These are phyloP conservation scores for Dasysyrphus albostriatus DNA, from an alignment of 2,888 invertebrate species.

Conservation along the genomic window DNA sequence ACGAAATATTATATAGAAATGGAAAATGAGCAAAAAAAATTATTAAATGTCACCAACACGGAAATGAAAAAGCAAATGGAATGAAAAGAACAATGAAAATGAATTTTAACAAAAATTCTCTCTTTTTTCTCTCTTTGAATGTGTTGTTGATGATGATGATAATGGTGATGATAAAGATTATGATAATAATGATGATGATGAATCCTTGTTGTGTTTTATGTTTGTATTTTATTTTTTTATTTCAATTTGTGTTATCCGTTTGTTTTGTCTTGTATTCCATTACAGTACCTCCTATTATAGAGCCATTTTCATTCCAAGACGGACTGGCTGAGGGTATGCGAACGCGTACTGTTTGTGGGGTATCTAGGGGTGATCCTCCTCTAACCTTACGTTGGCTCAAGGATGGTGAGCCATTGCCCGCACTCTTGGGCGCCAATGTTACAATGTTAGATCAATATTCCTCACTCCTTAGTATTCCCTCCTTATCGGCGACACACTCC, in stretches of 20 bases:
- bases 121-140: slow-evolving; percentile 60
- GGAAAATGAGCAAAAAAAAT: slow-evolving; percentile 36
- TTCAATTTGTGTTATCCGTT: slow-evolving; percentile 74
- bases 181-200: slow-evolving; percentile 32
- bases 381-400: slow-evolving; percentile 92
- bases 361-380: slow-evolving; percentile 92
- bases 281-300: slow-evolving; percentile 93
- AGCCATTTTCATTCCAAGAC: slow-evolving; percentile 93
- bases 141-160: slow-evolving; percentile 44
- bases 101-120: slow-evolving; percentile 39
- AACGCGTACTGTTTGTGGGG: slow-evolving; percentile 92
- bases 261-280: slow-evolving; percentile 79
- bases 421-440: slow-evolving; percentile 88
- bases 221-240: slow-evolving; percentile 57
- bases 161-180: background rate
- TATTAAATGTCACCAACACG: slow-evolving; percentile 54
- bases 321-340: slow-evolving; percentile 92
- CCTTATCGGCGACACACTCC: slow-evolving; percentile 89
- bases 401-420: slow-evolving; percentile 89
- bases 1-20: slow-evolving; percentile 50
- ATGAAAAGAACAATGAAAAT: slow-evolving; percentile 18
- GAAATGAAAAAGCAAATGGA: slow-evolving; percentile 42
- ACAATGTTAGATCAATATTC: slow-evolving; percentile 90
- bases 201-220: slow-evolving; percentile 60
- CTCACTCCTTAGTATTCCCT: slow-evolving; percentile 91